Conservation (phyloP, 2,113 vertebrate genomes). For the Vidua macroura region DNA sequence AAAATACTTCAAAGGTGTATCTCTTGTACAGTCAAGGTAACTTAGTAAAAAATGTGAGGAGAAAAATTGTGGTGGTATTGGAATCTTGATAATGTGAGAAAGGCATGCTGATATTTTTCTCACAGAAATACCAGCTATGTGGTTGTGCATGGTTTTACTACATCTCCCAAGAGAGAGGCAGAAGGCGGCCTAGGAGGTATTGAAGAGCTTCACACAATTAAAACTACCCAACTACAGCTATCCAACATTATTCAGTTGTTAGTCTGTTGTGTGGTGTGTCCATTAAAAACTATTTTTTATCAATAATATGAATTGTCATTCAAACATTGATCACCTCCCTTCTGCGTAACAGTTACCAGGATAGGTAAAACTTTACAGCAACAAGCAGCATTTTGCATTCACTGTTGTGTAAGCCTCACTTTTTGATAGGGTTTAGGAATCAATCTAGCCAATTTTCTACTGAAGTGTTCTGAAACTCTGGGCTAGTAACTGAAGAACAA, state of each 20-base stretch:
- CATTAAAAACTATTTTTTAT: background rate
- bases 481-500: background rate
- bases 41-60: background rate
- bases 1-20: background rate
- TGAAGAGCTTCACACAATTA: background rate
- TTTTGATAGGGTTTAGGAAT: background rate
- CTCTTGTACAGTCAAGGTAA: background rate
- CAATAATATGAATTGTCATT: background rate
- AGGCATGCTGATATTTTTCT: background rate
- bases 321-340: background rate
- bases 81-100: background rate
- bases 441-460: background rate
- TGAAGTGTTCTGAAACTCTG: background rate
- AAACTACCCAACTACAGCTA: background rate
- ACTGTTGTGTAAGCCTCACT: background rate
- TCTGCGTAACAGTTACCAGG: background rate
- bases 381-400: background rate
- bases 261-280: accelerated
- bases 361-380: background rate
- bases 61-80: background rate
- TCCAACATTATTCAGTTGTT: background rate
- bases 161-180: background rate
- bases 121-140: accelerated
- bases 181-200: background rate
- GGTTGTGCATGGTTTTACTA: background rate